phyloP scores from a whole-genome alignment of 2,888 invertebrate genomes.

The Eledona agricola region DNA sequence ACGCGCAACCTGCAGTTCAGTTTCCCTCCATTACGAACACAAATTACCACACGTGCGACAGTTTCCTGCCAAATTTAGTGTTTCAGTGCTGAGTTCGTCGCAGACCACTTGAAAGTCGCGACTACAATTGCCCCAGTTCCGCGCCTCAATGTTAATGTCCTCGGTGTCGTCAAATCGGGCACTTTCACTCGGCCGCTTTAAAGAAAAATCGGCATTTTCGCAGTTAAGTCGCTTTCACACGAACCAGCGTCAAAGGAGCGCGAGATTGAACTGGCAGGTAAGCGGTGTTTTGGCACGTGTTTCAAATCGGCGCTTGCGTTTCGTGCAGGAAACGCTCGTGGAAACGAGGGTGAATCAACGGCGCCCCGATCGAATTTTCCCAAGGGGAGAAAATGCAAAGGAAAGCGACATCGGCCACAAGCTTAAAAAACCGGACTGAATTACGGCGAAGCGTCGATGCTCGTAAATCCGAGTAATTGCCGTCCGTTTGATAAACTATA shows the following conservation, averaged over 20 bases:
- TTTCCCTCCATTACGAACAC: too few relatives aligned
- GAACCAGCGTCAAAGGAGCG: slow-evolving; percentile 38
- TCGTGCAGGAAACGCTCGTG: slow-evolving; percentile 6
- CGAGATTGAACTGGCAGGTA: slow-evolving; percentile 47
- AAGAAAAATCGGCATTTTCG: slow-evolving; percentile 5
- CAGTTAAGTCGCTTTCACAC: slow-evolving; percentile 14
- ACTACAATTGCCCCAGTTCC: slow-evolving; percentile 31
- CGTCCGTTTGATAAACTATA: too few relatives aligned
- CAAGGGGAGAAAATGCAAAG: not conserved
- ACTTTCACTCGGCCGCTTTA: slow-evolving; percentile 18
- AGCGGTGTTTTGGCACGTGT: slow-evolving; percentile 46
- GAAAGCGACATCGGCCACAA: too few relatives aligned
- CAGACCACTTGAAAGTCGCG: too few relatives aligned
- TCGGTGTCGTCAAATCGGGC: slow-evolving; percentile 17
- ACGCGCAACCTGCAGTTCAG: too few relatives aligned
- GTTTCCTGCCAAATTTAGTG: too few relatives aligned
- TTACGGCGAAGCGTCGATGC: too few relatives aligned
- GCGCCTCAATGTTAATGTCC: slow-evolving; percentile 17
- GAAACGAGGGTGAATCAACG: slow-evolving; percentile 27
- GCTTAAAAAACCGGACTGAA: too few relatives aligned
- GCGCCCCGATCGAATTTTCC: slow-evolving; percentile 8
- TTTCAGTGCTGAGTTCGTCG: too few relatives aligned
- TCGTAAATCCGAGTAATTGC: too few relatives aligned
- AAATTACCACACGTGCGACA: too few relatives aligned
- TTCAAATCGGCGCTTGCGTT: slow-evolving; percentile 45